A percentile compares a stretch with the other conserved stretches of the same genome.
Evolutionary conservation across 2,797 vertebrate genomes (phyloP).

Genomic region (Protonibea diacanthus): DNA sequence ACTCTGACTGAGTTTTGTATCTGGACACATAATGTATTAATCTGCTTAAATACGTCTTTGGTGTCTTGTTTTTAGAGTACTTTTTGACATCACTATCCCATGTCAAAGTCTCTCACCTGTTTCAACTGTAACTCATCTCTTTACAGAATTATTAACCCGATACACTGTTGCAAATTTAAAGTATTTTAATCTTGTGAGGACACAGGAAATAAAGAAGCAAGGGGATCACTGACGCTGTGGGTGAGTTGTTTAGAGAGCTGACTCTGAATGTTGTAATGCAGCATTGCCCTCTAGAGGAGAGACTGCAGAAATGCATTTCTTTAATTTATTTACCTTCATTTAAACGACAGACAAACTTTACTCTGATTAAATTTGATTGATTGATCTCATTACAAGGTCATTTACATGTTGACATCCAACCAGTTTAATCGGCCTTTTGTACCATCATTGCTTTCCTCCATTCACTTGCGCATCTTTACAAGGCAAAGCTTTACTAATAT

Average conservation of each 20-base stretch:
- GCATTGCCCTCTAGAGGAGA: slow-evolving; percentile 76
- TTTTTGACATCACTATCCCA: neutral
- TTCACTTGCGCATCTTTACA: neutral
- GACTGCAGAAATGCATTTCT: slow-evolving; percentile 1
- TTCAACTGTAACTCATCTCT: too few species aligned
- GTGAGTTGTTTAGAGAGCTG: neutral
- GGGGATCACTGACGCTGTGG: neutral
- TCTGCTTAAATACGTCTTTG: neutral
- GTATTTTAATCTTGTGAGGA: neutral
- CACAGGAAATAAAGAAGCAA: slow-evolving; percentile 3
- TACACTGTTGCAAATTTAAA: neutral
- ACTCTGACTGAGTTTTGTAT: neutral
- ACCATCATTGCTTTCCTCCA: neutral
- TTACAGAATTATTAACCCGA: neutral
- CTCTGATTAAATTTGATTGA: rapidly evolving
- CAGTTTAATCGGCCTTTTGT: neutral
- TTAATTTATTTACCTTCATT: neutral
- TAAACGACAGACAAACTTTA: neutral
- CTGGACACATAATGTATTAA: neutral
- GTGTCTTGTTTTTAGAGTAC: neutral
- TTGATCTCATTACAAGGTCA: neutral
- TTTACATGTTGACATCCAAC: neutral
- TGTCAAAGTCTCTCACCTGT: too few species aligned
- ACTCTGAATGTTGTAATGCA: slow-evolving; percentile 29
- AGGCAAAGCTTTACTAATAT: neutral